Evolutionary conservation across 2,888 invertebrate genomes (phyloP), one percentile per base, ranked within the genome.

Genomic region (Synanthedon andrenaeformis): DNA sequence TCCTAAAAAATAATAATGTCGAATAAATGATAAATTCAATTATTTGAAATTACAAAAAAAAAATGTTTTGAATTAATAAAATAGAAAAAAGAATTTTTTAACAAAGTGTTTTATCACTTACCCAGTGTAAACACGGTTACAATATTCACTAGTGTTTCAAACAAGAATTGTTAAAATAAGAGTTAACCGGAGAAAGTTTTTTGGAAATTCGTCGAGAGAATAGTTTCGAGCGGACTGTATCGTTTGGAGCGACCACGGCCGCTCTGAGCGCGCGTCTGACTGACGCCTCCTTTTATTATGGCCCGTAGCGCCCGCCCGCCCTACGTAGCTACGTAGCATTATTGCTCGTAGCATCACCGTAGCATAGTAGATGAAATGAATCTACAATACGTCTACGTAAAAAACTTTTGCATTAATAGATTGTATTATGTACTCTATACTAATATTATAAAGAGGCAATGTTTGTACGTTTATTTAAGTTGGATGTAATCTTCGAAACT

Each of bases 231-330:
- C 1, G 14, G 45, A 13, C 6, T 14, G 45, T 13, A 45, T 14
- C 45, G 45, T 45, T 55, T 59, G 59, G 72, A 71, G 74, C 35
- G 69, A 81, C 74, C 67, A 67, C 65, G 66, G 63, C 60, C 71
- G 74, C 72, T 84, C 79, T 85, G 83, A 66, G 60, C 70, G 61
- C 67, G 63, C 64, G 66, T 61, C 65, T 54, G 56, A 58, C 62
- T 58, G 68, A 57, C 79, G 72, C 70, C 67, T 74, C 70, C 76
- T 84, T 85, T 73, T 84, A 82, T 76, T 58, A 59, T 52, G 56
- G 53, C 3, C 35, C 10, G 55, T 58, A 58, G 55, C 57, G 58
- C 58, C 60, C 63, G 54, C 63, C 62, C 62, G 58, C 61, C 59
- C 56, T 13, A 42, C 42, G 5, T 6, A 12, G 13, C 42, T 42